Base-by-base conservation (phyloP, 2,797 vertebrate species). In the Brachymystax lenok region DNA sequence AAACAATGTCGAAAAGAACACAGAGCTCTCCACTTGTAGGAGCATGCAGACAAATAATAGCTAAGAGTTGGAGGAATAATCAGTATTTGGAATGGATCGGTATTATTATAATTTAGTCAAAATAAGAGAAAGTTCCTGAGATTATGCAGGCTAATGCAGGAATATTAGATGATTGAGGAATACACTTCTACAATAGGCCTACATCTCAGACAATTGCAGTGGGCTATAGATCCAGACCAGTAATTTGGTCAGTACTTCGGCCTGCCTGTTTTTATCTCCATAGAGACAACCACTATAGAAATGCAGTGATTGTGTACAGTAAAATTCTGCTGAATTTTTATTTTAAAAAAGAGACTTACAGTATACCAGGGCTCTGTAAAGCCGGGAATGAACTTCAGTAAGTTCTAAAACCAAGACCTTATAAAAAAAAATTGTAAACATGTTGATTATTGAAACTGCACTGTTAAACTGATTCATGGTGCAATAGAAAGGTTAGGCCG, bases 401-500 rank as follows among this genome's bases (percentile, higher is more conserved):
- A n/a, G 17, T 4, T 17, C 19, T n/a, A 12, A 64, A 24, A 4
- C 24, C 61, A 40, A 69, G 68, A 69, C 35, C 17, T 50, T 24
- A 30, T 4, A 0, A 19, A 69, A 4, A 12, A 13, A 46, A 13
- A 2, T 46, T 17, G 51, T 75, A 27, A 80, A 75, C 27, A 21
- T 46, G 27, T 59, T 74, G 67, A 46, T 76, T 19, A 30, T 56
- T 51, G 40, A 50, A 51, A 40, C 76, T 61, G 5, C 46, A 59
- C 59, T 70, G 74, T 77, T 68, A 73, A 79, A 82, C 77, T 80
- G 77, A 74, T 79, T 80, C 68, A 78, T 80, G 74, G 79, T 82
- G 74, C 77, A 83, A 69, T 17, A 63, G 59, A 51, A 73, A 74
- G 54, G 68, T 52, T 81, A 19, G 66, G 30, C 0, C 5, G 5